Base-by-base conservation (phyloP, 2,888 invertebrate species). In the Lathronympha strigana region DNA sequence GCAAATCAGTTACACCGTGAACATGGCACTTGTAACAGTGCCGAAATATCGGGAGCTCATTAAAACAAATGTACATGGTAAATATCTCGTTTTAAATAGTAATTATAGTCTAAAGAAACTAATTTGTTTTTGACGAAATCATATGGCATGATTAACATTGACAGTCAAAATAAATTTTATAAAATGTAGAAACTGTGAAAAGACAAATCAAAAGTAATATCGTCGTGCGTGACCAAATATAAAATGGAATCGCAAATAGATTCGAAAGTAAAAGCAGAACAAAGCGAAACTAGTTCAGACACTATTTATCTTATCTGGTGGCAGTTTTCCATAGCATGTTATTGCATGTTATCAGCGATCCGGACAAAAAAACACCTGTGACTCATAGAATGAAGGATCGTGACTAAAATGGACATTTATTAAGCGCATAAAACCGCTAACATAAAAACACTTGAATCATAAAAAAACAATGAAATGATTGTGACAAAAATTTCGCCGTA, bases 301-400 rank as follows among this genome's bases (percentile, higher is more conserved):
- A 38, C n/a, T 49, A 25, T 53, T 43, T 61, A 62, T 62, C 53
- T 53, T 45, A 61, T 53, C 61, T 13, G 40, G 2, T 17, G 23
- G 15, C 1, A 15, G 23, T 13, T 43, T n/a, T 61, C 31, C 31
- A 23, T 28, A 25, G 17, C n/a, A 38, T 15, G 17, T 62, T 53
- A 45, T 45, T 62, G 43, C 43, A 13, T 25, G 19, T 3, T 61
- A 51, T 51, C 51, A 4, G 51, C 53, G 51, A 53, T 2, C 40
- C 60, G 50, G 28, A 40, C 43, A 33, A 17, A 9, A 40, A 25
- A 25, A 38, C n/a, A 36, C 19, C 13, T 4, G 28, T 40, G 50
- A 61, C 31, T 53, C 61, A 28, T 28, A 17, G 13, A 40, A 13
- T 17, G 9, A 54, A n/a, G n/a, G n/a, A n/a, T n/a, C n/a, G n/a